Evolutionary conservation across 2,113 vertebrate genomes (phyloP), one percentile per base, ranked within the genome.

Genomic region (Sialia sialis): DNA sequence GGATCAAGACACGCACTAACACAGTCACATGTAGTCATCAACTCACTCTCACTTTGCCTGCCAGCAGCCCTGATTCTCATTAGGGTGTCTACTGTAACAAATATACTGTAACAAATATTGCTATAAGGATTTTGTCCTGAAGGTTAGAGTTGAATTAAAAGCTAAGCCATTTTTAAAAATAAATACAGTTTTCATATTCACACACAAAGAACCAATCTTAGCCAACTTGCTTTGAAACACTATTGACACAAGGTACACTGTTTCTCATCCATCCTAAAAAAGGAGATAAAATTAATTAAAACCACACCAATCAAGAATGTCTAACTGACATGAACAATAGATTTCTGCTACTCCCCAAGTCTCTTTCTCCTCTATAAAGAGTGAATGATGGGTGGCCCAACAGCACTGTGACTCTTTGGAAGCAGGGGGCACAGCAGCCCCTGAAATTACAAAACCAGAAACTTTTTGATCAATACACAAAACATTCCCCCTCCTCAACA

Each of bases 231-330:
- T 86, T 46, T 73, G 41, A 85, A 87, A 91, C 27, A 51, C 21
- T 66, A 52, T 34, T 51, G 48, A 74, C 51, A 30, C 59, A 70
- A 55, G 1, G 16, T 19, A 85, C 12, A 5, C 22, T 89, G 23
- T 39, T 81, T 76, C 46, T 76, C 63, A 66, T 3, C 10, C 39
- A 36, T 43, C 6, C n/a, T 29, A 63, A 27, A 56, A 44, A 89
- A 91, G 29, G 25, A 93, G n/a, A 81, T 43, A 89, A 86, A 74
- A 84, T 86, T 66, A 88, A 92, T 67, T 67, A 84, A 84, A 94
- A 84, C 26, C 20, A 72, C 69, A 82, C 27, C 44, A 75, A 5
- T 55, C 3, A 3, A 84, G 39, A 80, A 43, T 13, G 20, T 43
- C 30, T 74, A 80, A 70, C 3, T 1, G 15, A 87, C 10, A 41